A percentile compares a stretch with the other conserved stretches of the same genome.
Evolutionary conservation across 92 coral and sea anemone species (phyloP).

Genomic region (Epizoanthus stellaris): DNA sequence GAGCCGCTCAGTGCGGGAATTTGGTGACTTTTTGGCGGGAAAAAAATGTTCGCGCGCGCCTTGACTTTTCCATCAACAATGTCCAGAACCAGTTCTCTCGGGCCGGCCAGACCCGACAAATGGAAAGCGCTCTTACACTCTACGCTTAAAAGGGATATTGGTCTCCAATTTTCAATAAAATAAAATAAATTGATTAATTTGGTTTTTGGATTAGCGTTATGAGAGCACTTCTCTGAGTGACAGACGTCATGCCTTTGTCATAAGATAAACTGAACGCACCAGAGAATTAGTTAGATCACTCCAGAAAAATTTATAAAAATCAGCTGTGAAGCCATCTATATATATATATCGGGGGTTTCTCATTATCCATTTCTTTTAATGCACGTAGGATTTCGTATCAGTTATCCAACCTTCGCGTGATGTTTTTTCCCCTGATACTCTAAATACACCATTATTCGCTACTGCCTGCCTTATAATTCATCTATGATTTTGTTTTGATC

Average conservation of each 20-base stretch:
- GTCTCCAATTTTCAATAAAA: slow-evolving; percentile 19
- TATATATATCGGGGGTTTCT: not conserved
- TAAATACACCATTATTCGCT: slow-evolving; percentile 13
- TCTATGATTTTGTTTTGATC: slow-evolving; percentile 33
- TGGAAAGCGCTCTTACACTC: not conserved
- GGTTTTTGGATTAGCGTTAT: not conserved
- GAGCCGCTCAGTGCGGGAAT: no score
- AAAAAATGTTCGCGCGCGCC: no score
- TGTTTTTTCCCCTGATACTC: not conserved
- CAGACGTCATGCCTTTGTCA: slow-evolving; percentile 5
- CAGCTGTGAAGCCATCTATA: slow-evolving; percentile 10
- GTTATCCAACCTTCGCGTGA: slow-evolving; percentile 17
- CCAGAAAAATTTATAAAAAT: slow-evolving; percentile 29
- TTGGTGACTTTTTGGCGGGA: no score
- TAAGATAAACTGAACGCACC: not conserved
- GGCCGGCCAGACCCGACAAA: no score
- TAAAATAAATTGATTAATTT: no score
- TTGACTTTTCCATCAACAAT: no score
- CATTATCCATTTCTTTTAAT: slow-evolving; percentile 32
- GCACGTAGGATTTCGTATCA: not conserved
- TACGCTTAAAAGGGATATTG: not conserved
- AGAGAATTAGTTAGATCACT: slow-evolving; percentile 12
- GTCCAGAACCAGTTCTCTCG: no score
- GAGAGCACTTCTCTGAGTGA: slow-evolving; percentile 39
- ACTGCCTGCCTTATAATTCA: not conserved